A percentile compares a stretch with the other conserved stretches of the same genome.
Evolutionary conservation across 2,888 invertebrate species (phyloP).

Genomic region (Clistopyga incitator): DNA sequence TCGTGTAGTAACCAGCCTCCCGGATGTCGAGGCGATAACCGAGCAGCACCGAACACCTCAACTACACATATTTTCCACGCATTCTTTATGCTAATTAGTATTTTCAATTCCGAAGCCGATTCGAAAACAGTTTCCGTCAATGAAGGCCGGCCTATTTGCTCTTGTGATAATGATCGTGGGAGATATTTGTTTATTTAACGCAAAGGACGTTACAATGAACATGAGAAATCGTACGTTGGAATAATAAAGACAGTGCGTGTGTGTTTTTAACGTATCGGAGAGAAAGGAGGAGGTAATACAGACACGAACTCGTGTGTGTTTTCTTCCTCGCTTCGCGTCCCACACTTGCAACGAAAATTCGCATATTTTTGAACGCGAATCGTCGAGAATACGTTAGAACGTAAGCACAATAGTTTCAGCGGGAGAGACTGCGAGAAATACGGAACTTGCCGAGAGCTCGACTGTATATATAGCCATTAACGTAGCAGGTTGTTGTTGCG

Average conservation of each 20-base stretch:
- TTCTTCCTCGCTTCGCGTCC: background rate
- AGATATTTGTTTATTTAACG: no score
- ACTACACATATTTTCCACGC: conserved; percentile 22
- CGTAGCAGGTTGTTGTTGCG: conserved; percentile 60
- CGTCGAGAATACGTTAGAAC: background rate
- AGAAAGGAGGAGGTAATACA: conserved; percentile 1
- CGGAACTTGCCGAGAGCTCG: background rate
- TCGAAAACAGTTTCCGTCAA: conserved; percentile 37
- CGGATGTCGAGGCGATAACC: conserved; percentile 42
- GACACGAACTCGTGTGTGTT: background rate
- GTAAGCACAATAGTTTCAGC: background rate
- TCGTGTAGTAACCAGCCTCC: conserved; percentile 30
- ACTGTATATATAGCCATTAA: conserved; percentile 8
- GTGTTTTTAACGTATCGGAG: no score
- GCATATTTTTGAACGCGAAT: background rate
- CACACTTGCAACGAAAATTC: background rate
- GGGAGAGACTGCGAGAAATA: background rate
- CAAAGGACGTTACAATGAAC: no score
- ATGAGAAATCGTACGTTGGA: no score
- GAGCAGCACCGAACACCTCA: conserved; percentile 11
- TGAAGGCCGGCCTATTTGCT: conserved; percentile 40
- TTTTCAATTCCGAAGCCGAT: conserved; percentile 4
- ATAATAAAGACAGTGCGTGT: no score
- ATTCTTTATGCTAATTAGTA: conserved; percentile 41
- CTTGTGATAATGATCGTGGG: background rate